Conservation (phyloP, 2,113 vertebrate species). For the Xiphias gladius region DNA sequence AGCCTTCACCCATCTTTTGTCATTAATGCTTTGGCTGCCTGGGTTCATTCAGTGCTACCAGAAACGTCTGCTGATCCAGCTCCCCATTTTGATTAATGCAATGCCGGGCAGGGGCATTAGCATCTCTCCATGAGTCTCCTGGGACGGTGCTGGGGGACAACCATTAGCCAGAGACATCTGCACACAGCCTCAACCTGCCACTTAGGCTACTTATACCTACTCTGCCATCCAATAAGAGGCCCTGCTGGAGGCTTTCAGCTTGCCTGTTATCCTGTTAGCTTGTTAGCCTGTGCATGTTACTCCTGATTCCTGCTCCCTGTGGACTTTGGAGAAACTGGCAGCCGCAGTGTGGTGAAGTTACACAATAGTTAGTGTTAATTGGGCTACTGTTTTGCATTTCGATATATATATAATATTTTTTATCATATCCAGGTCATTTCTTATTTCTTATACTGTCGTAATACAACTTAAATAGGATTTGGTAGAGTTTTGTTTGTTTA, state of each 20-base stretch:
- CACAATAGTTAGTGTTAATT: too few relatives aligned
- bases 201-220: conserved; percentile 5
- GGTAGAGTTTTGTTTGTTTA: too few relatives aligned
- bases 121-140: conserved; percentile 35
- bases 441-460: too few relatives aligned
- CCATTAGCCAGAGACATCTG: conserved; percentile 73
- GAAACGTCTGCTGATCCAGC: conserved; percentile 18
- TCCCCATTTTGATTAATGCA: conserved; percentile 60
- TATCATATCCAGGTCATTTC: too few relatives aligned
- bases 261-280: too few relatives aligned
- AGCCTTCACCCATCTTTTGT: neutral
- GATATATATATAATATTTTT: too few relatives aligned
- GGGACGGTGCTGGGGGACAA: conserved; percentile 58
- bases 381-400: too few relatives aligned
- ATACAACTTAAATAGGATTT: too few relatives aligned
- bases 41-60: conserved; percentile 6
- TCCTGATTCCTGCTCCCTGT: too few relatives aligned
- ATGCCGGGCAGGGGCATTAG: conserved; percentile 26
- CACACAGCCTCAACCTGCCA: conserved; percentile 27
- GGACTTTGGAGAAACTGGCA: too few relatives aligned
- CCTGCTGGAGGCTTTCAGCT: neutral
- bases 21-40: neutral
- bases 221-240: conserved; percentile 39
- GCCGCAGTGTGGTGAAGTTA: too few relatives aligned
- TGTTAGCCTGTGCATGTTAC: too few relatives aligned